Base-by-base conservation (phyloP, 2,888 invertebrate species). In the Campopleginae sp. region DNA sequence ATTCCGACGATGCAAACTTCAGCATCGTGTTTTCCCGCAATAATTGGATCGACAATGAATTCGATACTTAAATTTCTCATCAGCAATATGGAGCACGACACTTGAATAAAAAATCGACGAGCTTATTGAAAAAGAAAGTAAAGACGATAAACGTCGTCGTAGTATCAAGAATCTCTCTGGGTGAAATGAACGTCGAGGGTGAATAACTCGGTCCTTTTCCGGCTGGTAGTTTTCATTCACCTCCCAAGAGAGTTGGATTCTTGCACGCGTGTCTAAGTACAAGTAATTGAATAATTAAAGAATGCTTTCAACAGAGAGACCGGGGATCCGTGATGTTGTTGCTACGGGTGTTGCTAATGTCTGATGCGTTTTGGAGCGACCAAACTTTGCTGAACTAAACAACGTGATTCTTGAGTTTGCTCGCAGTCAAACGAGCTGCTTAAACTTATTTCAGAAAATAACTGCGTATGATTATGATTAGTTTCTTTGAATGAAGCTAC, bases 281-380 rank as follows among this genome's bases (percentile, higher is more conserved):
- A 81, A 88, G 89, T 91, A 91, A 91, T 91, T 91, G 91, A 91
- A 91, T 91, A 91, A 91, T 91, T 91, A 88, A 91, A 89, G 89
- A 88, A 90, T 90, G 91, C 91, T 91, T 91, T 91, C 90, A 91
- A 89, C 91, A 88, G 71, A 76, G 76, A 65, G 72, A 27, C 63
- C 48, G 72, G 86, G 85, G 82, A 87, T 88, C 87, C 80, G 70
- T 85, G 70, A 63, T 74, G 70, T 85, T 84, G 85, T 66, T 76
- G 61, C 71, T 23, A 51, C 23, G 70, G 46, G n/a, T 58, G 54
- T 72, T 63, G 19, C 8, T 23, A 19, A 38, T 46, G 42, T 61
- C n/a, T 31, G 27, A 0, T 75, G 23, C 44, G 33, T 54, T 68
- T 54, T 74, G 80, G 48, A 72, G 76, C 42, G 33, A 80, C 23